phyloP scores from a whole-genome alignment of 2,888 invertebrate species.

The Nomada lathburiana region DNA sequence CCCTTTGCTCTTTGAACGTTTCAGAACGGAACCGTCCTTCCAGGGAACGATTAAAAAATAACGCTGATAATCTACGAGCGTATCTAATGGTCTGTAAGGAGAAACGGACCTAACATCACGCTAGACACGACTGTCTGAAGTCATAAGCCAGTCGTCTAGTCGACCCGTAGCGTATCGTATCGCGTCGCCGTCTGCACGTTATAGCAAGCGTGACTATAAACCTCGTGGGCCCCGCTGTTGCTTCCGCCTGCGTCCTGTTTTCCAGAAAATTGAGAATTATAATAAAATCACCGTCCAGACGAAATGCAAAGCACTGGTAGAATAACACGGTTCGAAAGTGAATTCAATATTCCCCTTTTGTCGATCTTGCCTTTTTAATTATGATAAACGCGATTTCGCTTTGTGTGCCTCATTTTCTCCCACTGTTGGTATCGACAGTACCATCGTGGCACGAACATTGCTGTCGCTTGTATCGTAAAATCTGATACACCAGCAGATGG shows the following conservation, averaged over 20 bases:
- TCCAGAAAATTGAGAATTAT: conserved; percentile 19
- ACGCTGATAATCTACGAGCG: conserved; percentile 22
- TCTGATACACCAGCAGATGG: conserved; percentile 27
- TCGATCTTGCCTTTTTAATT: not conserved
- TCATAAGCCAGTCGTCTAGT: conserved; percentile 57
- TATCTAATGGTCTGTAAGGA: conserved; percentile 40
- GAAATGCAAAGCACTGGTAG: not conserved
- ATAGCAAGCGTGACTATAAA: conserved; percentile 31
- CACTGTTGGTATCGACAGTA: too few relatives aligned
- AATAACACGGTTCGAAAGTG: not conserved
- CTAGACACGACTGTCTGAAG: conserved; percentile 50
- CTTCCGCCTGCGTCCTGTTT: not conserved
- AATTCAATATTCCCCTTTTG: not conserved
- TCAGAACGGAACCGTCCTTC: not conserved
- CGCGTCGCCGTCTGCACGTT: conserved; percentile 43
- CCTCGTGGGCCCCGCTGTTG: conserved; percentile 13
- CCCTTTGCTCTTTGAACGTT: not conserved
- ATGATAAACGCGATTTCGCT: too few relatives aligned
- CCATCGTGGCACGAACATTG: not conserved
- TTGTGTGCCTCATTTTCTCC: not conserved
- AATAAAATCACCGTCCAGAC: conserved; percentile 1
- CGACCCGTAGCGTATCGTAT: conserved; percentile 52
- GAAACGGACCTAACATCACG: conserved; percentile 36
- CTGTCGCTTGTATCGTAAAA: not conserved
- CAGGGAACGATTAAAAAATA: conserved; percentile 59